These are phyloP conservation scores for Hippoglossus stenolepis DNA, from an alignment of 2,113 vertebrate species.

Conservation along the genomic window DNA sequence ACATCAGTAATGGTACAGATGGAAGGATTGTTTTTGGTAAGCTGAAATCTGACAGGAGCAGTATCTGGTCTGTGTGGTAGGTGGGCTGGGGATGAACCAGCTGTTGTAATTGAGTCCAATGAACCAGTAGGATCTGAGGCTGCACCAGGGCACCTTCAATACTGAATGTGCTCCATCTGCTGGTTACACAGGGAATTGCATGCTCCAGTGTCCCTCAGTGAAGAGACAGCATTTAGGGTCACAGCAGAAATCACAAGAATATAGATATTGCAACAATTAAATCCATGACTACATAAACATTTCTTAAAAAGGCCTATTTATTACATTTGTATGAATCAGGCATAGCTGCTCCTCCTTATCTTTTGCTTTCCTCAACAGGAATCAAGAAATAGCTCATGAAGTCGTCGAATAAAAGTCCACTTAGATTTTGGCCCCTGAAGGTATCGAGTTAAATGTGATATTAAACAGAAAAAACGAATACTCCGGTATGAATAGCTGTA, in stretches of 20 bases:
- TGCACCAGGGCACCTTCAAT: conserved; percentile 7
- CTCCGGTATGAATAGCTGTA: too few relatives aligned
- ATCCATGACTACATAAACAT: not conserved
- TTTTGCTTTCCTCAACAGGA: too few relatives aligned
- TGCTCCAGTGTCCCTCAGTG: not conserved
- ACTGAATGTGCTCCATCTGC: conserved; percentile 74
- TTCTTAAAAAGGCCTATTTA: not conserved
- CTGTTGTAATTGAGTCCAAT: conserved; percentile 2
- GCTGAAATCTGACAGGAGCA: not conserved
- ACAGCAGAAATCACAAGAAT: not conserved
- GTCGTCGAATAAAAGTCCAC: not conserved
- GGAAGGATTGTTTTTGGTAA: not conserved
- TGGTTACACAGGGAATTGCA: conserved; percentile 59
- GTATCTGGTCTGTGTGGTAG: not conserved
- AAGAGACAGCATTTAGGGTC: not conserved
- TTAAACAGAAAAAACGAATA: too few relatives aligned
- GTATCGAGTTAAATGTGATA: too few relatives aligned
- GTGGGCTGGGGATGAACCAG: conserved; percentile 21
- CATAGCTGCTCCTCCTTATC: too few relatives aligned
- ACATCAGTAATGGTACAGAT: not conserved
- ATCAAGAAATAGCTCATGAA: not conserved
- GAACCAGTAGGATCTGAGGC: conserved; percentile 3
- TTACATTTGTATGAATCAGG: not conserved
- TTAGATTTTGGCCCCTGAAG: too few relatives aligned
- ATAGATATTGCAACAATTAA: not conserved